phyloP scores from a whole-genome alignment of 1,140 invertebrate genomes.

The Chelonus insularis region DNA sequence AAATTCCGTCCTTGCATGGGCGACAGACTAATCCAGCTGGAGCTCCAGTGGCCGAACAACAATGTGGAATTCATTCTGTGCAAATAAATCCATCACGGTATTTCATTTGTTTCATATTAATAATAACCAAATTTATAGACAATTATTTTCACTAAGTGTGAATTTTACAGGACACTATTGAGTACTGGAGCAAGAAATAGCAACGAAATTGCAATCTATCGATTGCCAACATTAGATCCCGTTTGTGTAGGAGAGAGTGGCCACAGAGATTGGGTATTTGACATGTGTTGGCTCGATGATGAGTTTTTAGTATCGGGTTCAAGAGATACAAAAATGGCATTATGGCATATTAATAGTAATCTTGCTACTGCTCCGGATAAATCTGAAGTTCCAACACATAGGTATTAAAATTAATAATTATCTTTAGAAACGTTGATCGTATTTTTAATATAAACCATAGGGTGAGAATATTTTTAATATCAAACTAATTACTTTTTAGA shows the following conservation, averaged over 20 bases:
- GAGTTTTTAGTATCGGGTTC: conserved; percentile 93
- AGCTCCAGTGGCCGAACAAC: conserved; percentile 60
- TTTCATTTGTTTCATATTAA: conserved; percentile 19
- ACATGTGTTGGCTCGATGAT: conserved; percentile 95
- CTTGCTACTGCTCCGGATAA: conserved; percentile 63
- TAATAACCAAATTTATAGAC: too few relatives aligned
- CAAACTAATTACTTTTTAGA: conserved; percentile 35
- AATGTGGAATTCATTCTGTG: conserved; percentile 90
- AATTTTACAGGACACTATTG: conserved; percentile 70
- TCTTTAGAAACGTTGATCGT: background rate
- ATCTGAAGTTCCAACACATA: conserved; percentile 56
- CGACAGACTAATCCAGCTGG: conserved; percentile 49
- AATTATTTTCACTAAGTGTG: conserved; percentile 9
- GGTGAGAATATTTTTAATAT: background rate
- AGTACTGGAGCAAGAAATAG: conserved; percentile 93
- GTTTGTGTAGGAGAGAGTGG: conserved; percentile 91
- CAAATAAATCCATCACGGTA: conserved; percentile 88
- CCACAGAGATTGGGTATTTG: conserved; percentile 94
- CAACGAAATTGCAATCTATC: conserved; percentile 91
- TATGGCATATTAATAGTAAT: conserved; percentile 73
- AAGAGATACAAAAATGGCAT: conserved; percentile 81
- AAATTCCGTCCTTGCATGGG: conserved; percentile 81
- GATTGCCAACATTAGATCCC: conserved; percentile 89
- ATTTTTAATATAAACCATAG: background rate
- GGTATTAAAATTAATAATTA: conserved; percentile 34